These are phyloP conservation scores for Drosophila lini DNA, from an alignment of 1,140 invertebrate genomes.

Conservation along the genomic window DNA sequence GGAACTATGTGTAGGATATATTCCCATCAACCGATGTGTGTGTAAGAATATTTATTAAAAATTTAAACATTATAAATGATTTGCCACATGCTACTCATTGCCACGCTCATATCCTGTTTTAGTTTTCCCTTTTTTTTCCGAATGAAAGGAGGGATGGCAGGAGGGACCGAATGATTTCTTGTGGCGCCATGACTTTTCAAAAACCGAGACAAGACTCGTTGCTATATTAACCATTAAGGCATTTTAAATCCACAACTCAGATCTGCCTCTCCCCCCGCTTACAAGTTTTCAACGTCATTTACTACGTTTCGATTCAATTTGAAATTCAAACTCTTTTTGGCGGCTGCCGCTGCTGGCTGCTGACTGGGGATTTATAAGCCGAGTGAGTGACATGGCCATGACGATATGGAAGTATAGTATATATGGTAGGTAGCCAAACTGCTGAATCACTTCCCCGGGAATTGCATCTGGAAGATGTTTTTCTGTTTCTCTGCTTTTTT, in stretches of 20 bases:
- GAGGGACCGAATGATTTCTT: conserved; percentile 24
- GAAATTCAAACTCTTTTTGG: conserved; percentile 78
- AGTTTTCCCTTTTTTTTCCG: conserved; percentile 24
- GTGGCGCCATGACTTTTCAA: conserved; percentile 76
- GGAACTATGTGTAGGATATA: neutral
- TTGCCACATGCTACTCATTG: conserved; percentile 60
- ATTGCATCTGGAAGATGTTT: conserved; percentile 61
- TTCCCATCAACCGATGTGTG: conserved; percentile 18
- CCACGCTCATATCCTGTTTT: conserved; percentile 61
- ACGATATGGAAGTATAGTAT: conserved; percentile 35
- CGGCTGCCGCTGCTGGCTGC: conserved; percentile 37
- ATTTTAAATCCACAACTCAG: conserved; percentile 55
- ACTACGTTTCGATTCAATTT: conserved; percentile 79
- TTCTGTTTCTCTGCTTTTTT: conserved; percentile 55
- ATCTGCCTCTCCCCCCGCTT: conserved; percentile 11
- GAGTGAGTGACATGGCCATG: conserved; percentile 73
- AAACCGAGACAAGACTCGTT: conserved; percentile 37
- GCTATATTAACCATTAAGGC: conserved; percentile 78
- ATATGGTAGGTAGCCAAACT: conserved; percentile 62
- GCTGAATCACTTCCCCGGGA: conserved; percentile 57
- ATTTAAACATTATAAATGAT: conserved; percentile 80
- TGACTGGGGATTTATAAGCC: conserved; percentile 38
- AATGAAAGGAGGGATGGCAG: neutral
- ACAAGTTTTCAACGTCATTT: conserved; percentile 79
- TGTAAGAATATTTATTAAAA: conserved; percentile 75